Base-by-base conservation (phyloP, 2,113 vertebrate species). In the Balaeniceps rex region DNA sequence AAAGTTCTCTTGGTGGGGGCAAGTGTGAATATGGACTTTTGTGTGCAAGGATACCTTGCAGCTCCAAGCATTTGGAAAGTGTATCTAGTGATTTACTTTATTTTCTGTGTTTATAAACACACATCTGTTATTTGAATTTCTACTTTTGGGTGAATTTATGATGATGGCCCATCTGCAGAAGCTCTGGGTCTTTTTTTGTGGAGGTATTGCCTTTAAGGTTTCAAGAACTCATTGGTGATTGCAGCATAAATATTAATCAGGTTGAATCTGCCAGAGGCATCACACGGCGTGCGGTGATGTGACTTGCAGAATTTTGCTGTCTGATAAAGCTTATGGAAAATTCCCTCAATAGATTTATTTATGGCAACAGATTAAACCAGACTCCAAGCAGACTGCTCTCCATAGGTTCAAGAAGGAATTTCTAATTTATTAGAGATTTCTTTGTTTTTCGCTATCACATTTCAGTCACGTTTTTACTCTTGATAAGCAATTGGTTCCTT, bases 301-400 rank as follows among this genome's bases (percentile, higher is more conserved):
- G 97, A 97, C 97, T 97, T 85, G 72, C 95, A 97, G 97, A 98
- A 96, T 91, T 86, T 80, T 86, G 58, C 93, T 93, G 65, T 78
- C 94, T 93, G 89, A 90, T 84, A 94, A 93, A 94, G 82, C 89
- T 97, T 95, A 96, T 80, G 87, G 94, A 98, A 97, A 96, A 97
- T 96, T 97, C 96, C 94, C 76, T 83, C 96, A 85, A 78, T 58
- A 51, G 95, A 68, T 95, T 97, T 96, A 98, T 98, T 98, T 98
- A 98, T 12, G 83, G 93, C 65, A 60, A 55, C 80, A 97, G 97
- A 96, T 87, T 77, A 96, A 94, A 92, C 93, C 74, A 91, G 92
- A 97, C 97, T 98, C 97, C 97, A 93, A 95, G 96, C 88, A 97
- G 98, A 92, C 96, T 90, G 96, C 12, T 6, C 77, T 69, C 63